Evolutionary conservation across 2,113 vertebrate genomes (phyloP).

Genomic region (Cinclus mexicanus): DNA sequence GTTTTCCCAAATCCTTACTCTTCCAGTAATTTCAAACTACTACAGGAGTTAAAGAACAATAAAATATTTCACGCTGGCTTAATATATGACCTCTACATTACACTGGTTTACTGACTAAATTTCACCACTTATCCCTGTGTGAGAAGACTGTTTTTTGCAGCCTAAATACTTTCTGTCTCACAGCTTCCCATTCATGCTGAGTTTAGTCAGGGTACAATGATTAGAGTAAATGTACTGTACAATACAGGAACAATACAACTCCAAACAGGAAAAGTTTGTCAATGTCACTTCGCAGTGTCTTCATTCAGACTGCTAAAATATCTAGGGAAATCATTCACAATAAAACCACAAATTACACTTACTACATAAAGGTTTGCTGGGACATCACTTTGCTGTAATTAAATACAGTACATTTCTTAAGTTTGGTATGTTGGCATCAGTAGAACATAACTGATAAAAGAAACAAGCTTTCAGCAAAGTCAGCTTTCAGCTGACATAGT

Average conservation of each 20-base stretch:
- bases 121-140: not conserved
- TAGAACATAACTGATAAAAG: not conserved
- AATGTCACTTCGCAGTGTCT: not conserved
- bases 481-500: not conserved
- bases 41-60: not conserved
- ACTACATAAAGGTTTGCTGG: not conserved
- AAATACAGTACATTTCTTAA: not conserved
- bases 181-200: not conserved
- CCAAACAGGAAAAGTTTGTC: conserved; percentile 9
- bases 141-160: not conserved
- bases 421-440: not conserved
- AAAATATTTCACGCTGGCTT: not conserved
- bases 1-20: not conserved
- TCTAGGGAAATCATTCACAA: conserved; percentile 9
- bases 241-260: conserved; percentile 6
- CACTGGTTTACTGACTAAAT: not conserved
- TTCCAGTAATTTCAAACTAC: not conserved
- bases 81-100: not conserved
- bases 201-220: not conserved
- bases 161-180: not conserved
- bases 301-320: conserved; percentile 20
- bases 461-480: not conserved
- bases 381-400: not conserved
- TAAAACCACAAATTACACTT: not conserved
- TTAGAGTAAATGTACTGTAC: not conserved